Evolutionary conservation across 2,797 vertebrate species (phyloP), one percentile per base, ranked within the genome.

Genomic region (Selene dorsalis): DNA sequence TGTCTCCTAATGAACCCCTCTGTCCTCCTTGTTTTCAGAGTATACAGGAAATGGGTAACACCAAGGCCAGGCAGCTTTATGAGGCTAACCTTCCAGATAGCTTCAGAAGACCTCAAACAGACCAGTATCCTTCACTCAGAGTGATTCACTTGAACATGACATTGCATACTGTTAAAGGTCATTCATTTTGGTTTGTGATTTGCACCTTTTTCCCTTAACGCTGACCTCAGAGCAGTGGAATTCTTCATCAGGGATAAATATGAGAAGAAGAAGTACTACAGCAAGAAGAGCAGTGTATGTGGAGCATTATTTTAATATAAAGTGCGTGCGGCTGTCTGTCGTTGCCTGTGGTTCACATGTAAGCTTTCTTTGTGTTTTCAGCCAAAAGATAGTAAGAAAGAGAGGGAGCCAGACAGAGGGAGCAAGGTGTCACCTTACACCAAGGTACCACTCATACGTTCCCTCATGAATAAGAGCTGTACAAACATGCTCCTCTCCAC

Each of bases 201-300:
- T 35, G 9, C 48, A 13, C 35, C 1, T 4, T 68, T 63, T 39
- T n/a, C 83, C 74, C 85, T 91, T 88, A 87, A 90, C n/a, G 69
- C 30, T 77, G 89, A 68, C 82, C 92, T 87, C 88, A 98, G 97
- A 97, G 96, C 97, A 83, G 97, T 98, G 92, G 97, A 98, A 91
- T 97, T 96, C 95, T 98, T 98, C 93, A 98, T 98, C 95, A 96
- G 97, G 95, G 97, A 98, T 94, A 98, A 98, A 94, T 98, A 98
- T 11, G 97, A 98, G 91, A 97, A 97, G 94, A 98, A 98, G 95
- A 98, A 97, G 91, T 98, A 98, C 90, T 96, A 96, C 11, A 95
- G 96, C 92, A 98, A 97, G 94, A 97, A 96, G 87, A 91, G 82
- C 82, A 94, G 93, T 79, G 93, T 94, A 93, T 43, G 92, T 87